Base-by-base conservation (phyloP, 2,113 vertebrate species). In the Daubentonia madagascariensis region DNA sequence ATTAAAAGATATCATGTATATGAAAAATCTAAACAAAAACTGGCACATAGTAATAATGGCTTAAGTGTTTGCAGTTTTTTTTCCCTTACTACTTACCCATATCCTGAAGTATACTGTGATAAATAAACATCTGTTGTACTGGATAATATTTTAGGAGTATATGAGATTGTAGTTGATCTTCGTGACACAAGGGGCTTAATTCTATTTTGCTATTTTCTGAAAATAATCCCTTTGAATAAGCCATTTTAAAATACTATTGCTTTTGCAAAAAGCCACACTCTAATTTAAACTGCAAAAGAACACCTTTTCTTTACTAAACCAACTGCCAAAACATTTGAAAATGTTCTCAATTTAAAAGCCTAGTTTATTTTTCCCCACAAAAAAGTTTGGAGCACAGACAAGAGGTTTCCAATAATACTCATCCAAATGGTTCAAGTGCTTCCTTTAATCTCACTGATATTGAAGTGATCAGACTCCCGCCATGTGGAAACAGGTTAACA, bases 311-410 rank as follows among this genome's bases (percentile, higher is more conserved):
- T 79, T 88, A 59, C 92, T 43, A 35, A 97, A 70, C 30, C 75
- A 95, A 50, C 45, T 97, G 89, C 43, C 92, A 97, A 93, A 94
- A 93, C 81, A 43, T 91, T 97, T 80, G 45, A 70, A 95, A 87
- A 85, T 85, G 22, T 90, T 89, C 87, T 95, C 52, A 87, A 18
- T 76, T 95, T 76, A 70, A 96, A 96, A 97, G 32, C 11, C 50
- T 16, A 30, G 23, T 52, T 35, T 94, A 23, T 89, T 95, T 96
- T 45, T 43, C 68, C 32, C 18, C 14, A 83, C 8, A 61, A 63
- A 89, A 94, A 85, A 73, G 92, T n/a, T 17, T 84, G 73, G 54
- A 95, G 12, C 35, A 70, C 22, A 89, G 59, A 54, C 22, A 81
- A 79, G 52, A 80, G 32, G 20, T 37, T 96, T 94, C 54, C 81